These are phyloP conservation scores for Phalacrocorax aristotelis DNA, from an alignment of 2,113 vertebrate genomes.

Conservation along the genomic window DNA sequence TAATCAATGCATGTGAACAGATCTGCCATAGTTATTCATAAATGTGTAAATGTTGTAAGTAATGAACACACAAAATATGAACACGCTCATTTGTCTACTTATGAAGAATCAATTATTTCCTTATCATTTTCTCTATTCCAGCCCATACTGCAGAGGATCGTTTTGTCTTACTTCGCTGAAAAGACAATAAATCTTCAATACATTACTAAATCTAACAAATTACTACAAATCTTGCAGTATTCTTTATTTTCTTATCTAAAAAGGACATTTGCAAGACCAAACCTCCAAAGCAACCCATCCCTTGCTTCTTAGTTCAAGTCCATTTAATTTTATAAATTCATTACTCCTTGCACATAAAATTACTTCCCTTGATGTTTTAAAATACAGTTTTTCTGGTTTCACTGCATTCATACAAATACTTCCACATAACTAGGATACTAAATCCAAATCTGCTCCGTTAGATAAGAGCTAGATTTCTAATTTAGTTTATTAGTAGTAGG, in stretches of 20 bases:
- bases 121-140: constrained; percentile 55
- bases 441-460: neutral
- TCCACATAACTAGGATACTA: neutral
- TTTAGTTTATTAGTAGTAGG: neutral
- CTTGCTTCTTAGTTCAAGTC: neutral
- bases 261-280: neutral
- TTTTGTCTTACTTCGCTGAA: constrained; percentile 66
- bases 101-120: constrained; percentile 67
- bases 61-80: constrained; percentile 70
- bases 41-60: constrained; percentile 66
- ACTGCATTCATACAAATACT: neutral
- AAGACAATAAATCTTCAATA: constrained; percentile 67
- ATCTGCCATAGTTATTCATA: constrained; percentile 61
- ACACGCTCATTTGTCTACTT: constrained; percentile 65
- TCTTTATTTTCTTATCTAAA: constrained; percentile 12
- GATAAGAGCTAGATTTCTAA: neutral
- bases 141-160: constrained; percentile 11
- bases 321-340: constrained; percentile 20
- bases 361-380: neutral
- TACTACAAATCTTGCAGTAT: constrained; percentile 33
- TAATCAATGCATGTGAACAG: constrained; percentile 52
- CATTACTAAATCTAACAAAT: constrained; percentile 54
- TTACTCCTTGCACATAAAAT: neutral
- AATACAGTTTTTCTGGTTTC: neutral
- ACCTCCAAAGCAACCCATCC: neutral